A percentile compares a stretch with the other conserved stretches of the same genome.
Conservation (phyloP, 2,888 invertebrate genomes). For the Drosophila stalkeri region DNA sequence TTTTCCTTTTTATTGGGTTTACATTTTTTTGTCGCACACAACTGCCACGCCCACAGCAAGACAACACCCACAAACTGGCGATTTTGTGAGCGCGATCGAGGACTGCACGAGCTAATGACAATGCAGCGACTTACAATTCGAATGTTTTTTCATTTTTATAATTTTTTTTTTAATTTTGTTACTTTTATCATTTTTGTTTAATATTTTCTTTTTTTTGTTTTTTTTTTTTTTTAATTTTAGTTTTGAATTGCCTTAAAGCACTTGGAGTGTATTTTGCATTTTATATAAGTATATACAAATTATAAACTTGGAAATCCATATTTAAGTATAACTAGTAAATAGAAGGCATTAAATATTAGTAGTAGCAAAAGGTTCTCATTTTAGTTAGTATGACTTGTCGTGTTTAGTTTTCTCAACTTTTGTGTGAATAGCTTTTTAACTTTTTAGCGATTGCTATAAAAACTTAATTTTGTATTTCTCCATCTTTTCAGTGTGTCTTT, state of each 20-base stretch:
- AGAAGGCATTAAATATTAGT: conserved; percentile 77
- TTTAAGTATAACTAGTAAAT: conserved; percentile 72
- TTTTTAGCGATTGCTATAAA: conserved; percentile 37
- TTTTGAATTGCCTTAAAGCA: conserved; percentile 75
- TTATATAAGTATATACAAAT: conserved; percentile 77
- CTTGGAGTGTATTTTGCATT: conserved; percentile 80
- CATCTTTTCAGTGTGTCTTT: conserved; percentile 43
- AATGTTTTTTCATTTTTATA: conserved; percentile 66
- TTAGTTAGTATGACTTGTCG: conserved; percentile 73
- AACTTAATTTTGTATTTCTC: conserved; percentile 37
- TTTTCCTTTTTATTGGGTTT: conserved; percentile 44
- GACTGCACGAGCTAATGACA: conserved; percentile 2
- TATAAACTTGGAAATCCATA: conserved; percentile 72
- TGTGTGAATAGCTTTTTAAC: conserved; percentile 56
- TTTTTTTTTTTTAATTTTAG: neutral
- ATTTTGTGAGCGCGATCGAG: conserved; percentile 72
- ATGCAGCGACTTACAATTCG: conserved; percentile 68
- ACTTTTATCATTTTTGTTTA: conserved; percentile 39
- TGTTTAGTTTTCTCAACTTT: conserved; percentile 70
- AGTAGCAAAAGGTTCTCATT: conserved; percentile 73
- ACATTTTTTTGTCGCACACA: conserved; percentile 44
- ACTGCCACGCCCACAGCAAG: conserved; percentile 28
- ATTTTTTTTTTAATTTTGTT: conserved; percentile 48
- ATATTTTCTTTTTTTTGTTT: conserved; percentile 38
- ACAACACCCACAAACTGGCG: conserved; percentile 82